Evolutionary conservation across 2,113 vertebrate species (phyloP), one percentile per base, ranked within the genome.

Genomic region (Sylvia atricapilla): DNA sequence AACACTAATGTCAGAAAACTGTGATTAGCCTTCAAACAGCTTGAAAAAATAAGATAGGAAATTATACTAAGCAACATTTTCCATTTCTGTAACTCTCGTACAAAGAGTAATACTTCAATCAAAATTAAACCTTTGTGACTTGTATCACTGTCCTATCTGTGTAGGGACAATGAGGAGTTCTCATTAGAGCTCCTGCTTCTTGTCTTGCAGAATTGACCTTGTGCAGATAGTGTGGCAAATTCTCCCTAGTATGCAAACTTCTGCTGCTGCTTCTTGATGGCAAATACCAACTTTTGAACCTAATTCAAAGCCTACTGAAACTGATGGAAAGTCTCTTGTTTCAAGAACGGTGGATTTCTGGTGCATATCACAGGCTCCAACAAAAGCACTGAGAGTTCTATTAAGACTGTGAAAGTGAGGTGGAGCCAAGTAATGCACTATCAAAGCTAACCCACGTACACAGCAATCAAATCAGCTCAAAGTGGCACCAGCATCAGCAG

Each of bases 401-500:
- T 83, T 70, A 92, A 55, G 33, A 49, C 30, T 82, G 15, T 64
- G 62, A 86, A 89, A 94, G 47, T 87, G 68, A 91, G 63, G 37
- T 81, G 59, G 47, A 90, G 87, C 43, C 30, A 76, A 5, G 27
- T 82, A 79, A 92, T 81, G 8, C 41, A 31, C 44, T 53, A 72
- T 33, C 28, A 84, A 93, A 80, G 24, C 24, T 85, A 89, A 87
- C 31, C 25, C 70, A 94, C 39, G 7, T 91, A 86, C 22, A 66
- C 11, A 93, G 93, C 94, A 92, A 90, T 95, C 78, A 92, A 94
- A 84, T 79, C 87, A 91, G n/a, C 30, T 94, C 75, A 94, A 94
- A 94, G 23, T 81, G 70, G 41, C 25, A 87, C 35, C 68, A 86
- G 70, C 73, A 92, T 77, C 82, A 96, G 88, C 95, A 95, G 93